Base-by-base conservation (phyloP, 2,113 vertebrate genomes). In the Redunca redunca region DNA sequence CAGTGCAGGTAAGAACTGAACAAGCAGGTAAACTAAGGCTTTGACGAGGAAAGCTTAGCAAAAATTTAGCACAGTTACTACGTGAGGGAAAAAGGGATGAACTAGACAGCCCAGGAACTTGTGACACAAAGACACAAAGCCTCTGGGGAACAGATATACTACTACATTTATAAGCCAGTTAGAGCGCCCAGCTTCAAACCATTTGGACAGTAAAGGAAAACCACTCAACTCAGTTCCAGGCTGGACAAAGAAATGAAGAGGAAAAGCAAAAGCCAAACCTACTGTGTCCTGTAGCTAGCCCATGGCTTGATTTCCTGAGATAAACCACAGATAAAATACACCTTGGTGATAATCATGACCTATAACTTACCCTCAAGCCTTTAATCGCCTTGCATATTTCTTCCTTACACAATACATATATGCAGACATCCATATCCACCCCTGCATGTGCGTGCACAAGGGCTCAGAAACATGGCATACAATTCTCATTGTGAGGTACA, bases 1-100 rank as follows among this genome's bases (percentile, higher is more conserved):
- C 55, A 40, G 33, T 64, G 3, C 57, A 17, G 40, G 15, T 93
- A 55, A 82, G n/a, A 33, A 90, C 1, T 30, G 58, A 96, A 74
- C 30, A 90, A n/a, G 52, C 26, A 58, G 88, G 7, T 46, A 21
- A 94, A 83, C 30, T 80, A 85, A 86, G 52, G 21, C 58, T 95
- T 94, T 90, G 48, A 36, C 4, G 74, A 88, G 30, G 52, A 94
- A 95, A 64, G 17, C 25, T 91, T 33, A 89, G 74, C 13, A 92
- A 95, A 71, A 30, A 89, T 93, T 53, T 30, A 87, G 10, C n/a
- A 43, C 40, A 53, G 33, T 64, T 14, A 58, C 16, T 25, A 21
- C 0, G 3, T 14, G 14, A 21, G 40, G 15, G 33, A 50, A 7
- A 5, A 25, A 9, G 50, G 17, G 43, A 78, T 92, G 21, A 92